Percentiles rank a stretch among this genome's conserved stretches.
These are phyloP conservation scores for Steinernema scapterisci DNA, from an alignment of 2,888 invertebrate species.

Conservation along the genomic window DNA sequence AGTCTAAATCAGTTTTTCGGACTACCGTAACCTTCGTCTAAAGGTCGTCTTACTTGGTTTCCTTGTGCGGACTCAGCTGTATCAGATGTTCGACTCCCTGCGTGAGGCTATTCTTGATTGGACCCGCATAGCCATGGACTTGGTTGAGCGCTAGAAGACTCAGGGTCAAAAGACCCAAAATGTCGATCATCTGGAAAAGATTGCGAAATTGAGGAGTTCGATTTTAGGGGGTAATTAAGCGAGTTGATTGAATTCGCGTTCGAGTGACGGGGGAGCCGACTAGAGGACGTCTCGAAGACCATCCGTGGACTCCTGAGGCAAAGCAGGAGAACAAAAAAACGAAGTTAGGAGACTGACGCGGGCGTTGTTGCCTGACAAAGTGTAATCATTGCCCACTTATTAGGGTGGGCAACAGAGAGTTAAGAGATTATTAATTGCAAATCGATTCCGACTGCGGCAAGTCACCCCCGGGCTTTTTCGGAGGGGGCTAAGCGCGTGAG, in stretches of 20 bases:
- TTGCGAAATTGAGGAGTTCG: neutral
- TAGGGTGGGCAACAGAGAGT: neutral
- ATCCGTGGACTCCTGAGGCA: no score
- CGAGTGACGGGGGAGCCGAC: neutral
- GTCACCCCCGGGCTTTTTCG: constrained; percentile 10
- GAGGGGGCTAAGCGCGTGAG: neutral
- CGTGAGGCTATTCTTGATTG: neutral
- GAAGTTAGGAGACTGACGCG: neutral
- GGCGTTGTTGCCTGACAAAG: neutral
- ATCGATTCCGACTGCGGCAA: constrained; percentile 20
- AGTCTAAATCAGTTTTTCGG: constrained; percentile 71
- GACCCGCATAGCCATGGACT: neutral
- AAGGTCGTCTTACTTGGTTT: neutral
- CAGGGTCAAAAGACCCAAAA: constrained; percentile 25
- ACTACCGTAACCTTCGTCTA: neutral
- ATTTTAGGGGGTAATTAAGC: constrained; percentile 24
- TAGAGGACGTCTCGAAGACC: neutral
- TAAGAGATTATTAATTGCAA: constrained; percentile 31
- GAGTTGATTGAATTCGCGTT: constrained; percentile 18
- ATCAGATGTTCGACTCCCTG: constrained; percentile 17
- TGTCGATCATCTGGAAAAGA: constrained; percentile 19
- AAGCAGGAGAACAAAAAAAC: neutral
- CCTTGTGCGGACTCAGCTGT: constrained; percentile 1
- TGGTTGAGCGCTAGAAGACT: neutral
- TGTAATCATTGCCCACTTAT: constrained; percentile 26